phyloP scores from a whole-genome alignment of 1,140 invertebrate species.

The Drosophila miranda region DNA sequence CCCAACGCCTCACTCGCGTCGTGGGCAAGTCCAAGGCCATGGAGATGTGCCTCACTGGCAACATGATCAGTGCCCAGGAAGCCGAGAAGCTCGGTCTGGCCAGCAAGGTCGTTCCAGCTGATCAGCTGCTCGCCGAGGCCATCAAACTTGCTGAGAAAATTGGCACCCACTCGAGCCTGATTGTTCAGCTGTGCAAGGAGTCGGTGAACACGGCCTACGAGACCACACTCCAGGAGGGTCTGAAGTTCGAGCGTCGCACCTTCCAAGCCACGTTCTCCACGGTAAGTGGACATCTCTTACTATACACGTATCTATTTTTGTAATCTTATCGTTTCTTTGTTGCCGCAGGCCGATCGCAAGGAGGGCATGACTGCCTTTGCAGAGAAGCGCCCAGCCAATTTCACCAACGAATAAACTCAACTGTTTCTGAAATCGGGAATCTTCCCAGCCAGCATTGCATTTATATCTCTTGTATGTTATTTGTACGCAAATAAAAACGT shows the following conservation, averaged over 20 bases:
- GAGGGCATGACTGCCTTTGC: slow-evolving; percentile 97
- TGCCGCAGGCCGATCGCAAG: slow-evolving; percentile 89
- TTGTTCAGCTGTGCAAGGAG: slow-evolving; percentile 95
- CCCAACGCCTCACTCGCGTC: slow-evolving; percentile 93
- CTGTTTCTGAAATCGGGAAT: neutral
- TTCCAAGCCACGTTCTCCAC: slow-evolving; percentile 97
- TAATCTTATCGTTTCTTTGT: slow-evolving; percentile 25
- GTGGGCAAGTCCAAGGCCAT: slow-evolving; percentile 99
- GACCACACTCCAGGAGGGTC: slow-evolving; percentile 92
- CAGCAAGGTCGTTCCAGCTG: slow-evolving; percentile 95
- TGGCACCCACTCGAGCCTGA: slow-evolving; percentile 93
- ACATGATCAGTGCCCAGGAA: slow-evolving; percentile 94
- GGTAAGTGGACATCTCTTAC: slow-evolving; percentile 82
- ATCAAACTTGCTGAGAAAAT: slow-evolving; percentile 98
- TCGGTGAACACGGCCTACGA: slow-evolving; percentile 96
- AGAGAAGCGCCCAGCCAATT: slow-evolving; percentile 94
- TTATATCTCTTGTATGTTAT: slow-evolving; percentile 53
- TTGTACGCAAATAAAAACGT: slow-evolving; percentile 63
- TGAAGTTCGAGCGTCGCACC: slow-evolving; percentile 92
- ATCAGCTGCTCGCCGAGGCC: slow-evolving; percentile 93
- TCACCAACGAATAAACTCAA: slow-evolving; percentile 88
- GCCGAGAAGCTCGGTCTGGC: slow-evolving; percentile 94
- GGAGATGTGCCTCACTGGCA: slow-evolving; percentile 98
- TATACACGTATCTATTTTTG: neutral
- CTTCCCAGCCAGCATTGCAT: slow-evolving; percentile 65